A percentile compares a stretch with the other conserved stretches of the same genome.
phyloP scores from a whole-genome alignment of 2,888 invertebrate species.

The Harmothoe impar region DNA sequence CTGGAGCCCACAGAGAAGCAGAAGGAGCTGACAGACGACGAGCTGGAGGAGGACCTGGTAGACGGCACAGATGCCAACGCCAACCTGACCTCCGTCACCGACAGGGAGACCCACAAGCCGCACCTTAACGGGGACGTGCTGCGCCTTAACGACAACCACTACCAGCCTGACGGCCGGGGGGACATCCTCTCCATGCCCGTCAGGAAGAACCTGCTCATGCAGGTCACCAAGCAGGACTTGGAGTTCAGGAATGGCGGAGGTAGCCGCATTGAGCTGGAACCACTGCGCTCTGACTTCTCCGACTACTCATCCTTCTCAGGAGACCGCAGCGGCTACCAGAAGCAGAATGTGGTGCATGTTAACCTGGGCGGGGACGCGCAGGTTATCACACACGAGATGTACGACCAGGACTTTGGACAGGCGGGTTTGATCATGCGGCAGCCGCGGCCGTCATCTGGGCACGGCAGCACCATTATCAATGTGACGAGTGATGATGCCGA shows the following conservation, averaged over 20 bases:
- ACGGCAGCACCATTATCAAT: constrained; percentile 52
- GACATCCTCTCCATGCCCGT: constrained; percentile 42
- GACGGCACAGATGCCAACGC: constrained; percentile 46
- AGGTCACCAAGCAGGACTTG: constrained; percentile 28
- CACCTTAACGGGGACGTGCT: constrained; percentile 12
- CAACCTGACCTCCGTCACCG: not conserved
- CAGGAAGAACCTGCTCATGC: constrained; percentile 26
- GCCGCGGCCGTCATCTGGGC: not conserved
- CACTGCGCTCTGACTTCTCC: constrained; percentile 29
- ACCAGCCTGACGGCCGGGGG: not conserved
- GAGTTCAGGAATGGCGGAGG: not conserved
- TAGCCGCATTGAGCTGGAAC: not conserved
- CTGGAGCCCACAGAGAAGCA: not conserved
- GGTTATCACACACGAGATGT: constrained; percentile 47
- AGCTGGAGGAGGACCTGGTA: not conserved
- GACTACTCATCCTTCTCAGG: constrained; percentile 44
- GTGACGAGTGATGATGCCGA: constrained; percentile 30
- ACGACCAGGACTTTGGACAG: not conserved
- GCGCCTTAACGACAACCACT: not conserved
- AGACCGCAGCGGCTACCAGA: not conserved
- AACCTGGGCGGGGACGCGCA: constrained; percentile 6
- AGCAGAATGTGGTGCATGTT: constrained; percentile 35
- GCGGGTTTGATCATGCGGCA: not conserved
- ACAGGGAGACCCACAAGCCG: not conserved
- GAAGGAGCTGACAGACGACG: not conserved